These are phyloP conservation scores for Vanessa atalanta DNA, from an alignment of 1,140 invertebrate species.

Conservation along the genomic window DNA sequence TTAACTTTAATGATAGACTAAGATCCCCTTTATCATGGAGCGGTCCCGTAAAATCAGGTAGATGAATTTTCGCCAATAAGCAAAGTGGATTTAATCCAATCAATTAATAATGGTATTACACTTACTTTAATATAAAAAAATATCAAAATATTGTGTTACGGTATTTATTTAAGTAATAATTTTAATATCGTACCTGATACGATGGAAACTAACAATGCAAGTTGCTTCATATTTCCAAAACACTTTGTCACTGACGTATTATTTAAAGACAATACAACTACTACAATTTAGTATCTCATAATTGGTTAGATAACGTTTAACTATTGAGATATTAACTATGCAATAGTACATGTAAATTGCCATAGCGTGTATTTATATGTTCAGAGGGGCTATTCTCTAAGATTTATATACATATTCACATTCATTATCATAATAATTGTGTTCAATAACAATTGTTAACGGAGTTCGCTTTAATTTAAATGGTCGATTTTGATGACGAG, in stretches of 20 bases:
- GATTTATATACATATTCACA: background rate
- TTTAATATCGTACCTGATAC: background rate
- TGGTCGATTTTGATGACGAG: too few relatives aligned
- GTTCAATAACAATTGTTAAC: background rate
- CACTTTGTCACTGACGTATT: background rate
- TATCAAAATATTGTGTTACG: too few relatives aligned
- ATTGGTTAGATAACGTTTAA: constrained; percentile 23
- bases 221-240: background rate
- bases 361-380: constrained; percentile 1
- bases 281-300: constrained; percentile 17
- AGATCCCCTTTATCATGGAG: too few relatives aligned
- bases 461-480: background rate
- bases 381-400: background rate
- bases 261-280: constrained; percentile 7
- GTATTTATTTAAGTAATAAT: background rate
- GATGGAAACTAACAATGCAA: background rate
- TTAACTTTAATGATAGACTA: too few relatives aligned
- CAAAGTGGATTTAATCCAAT: too few relatives aligned
- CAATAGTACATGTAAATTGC: background rate
- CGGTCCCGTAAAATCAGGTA: too few relatives aligned
- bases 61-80: too few relatives aligned
- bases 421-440: constrained; percentile 5
- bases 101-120: too few relatives aligned
- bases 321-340: constrained; percentile 13
- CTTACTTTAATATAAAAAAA: too few relatives aligned